Conservation (phyloP, 2,888 invertebrate species). For the Drosophila multiciliata region DNA sequence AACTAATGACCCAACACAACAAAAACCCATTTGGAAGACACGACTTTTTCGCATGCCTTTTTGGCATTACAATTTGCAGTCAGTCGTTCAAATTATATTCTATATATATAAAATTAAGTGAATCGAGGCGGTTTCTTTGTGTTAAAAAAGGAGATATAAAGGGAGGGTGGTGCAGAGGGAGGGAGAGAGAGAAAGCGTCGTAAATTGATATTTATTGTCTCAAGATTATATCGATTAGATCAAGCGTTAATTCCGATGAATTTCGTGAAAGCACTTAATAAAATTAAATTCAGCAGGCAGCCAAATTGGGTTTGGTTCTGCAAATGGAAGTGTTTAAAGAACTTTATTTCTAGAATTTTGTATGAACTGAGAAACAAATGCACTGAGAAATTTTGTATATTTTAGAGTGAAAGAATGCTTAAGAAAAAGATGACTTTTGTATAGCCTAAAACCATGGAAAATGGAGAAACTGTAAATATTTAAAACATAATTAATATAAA, state of each 20-base stretch:
- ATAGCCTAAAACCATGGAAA: background rate
- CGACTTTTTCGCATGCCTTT: conserved; percentile 37
- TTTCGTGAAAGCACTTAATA: background rate
- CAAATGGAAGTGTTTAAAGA: background rate
- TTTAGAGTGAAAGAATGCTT: background rate
- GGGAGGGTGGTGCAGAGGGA: background rate
- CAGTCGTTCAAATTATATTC: conserved; percentile 15
- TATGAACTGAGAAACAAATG: background rate
- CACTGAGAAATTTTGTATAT: background rate
- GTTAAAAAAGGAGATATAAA: background rate
- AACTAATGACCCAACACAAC: conserved; percentile 44
- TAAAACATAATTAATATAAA: background rate
- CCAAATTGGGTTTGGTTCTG: background rate
- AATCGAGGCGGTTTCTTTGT: conserved; percentile 23
- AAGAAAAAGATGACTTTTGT: background rate
- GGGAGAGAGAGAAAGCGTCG: conserved; percentile 9
- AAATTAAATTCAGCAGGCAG: background rate
- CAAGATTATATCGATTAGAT: conserved; percentile 26
- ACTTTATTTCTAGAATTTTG: background rate
- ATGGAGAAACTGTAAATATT: background rate
- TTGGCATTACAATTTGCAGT: conserved; percentile 10
- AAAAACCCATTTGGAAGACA: conserved; percentile 40
- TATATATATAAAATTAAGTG: conserved; percentile 8
- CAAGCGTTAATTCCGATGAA: conserved; percentile 25
- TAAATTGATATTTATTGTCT: conserved; percentile 51